Evolutionary conservation across 2,797 vertebrate species (phyloP), one percentile per base, ranked within the genome.

Genomic region (Scarus forsteni): DNA sequence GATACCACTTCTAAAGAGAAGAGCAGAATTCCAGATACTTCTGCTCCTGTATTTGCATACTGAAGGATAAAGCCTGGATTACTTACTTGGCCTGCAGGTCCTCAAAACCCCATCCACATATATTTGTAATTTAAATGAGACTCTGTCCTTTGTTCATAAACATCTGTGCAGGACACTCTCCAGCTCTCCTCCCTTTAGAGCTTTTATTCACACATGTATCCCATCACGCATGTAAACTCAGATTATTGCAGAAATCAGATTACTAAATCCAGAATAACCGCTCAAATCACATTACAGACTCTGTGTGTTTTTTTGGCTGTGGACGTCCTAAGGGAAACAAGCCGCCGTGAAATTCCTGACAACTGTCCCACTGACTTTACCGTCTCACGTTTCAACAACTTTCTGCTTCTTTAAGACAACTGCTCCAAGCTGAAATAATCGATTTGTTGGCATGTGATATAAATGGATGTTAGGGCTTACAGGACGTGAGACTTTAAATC

Each of bases 61-160:
- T 65, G 77, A 68, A 79, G 64, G 50, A 46, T 76, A 62, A 72
- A 77, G 55, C 56, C 71, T 68, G 74, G 78, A 83, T 85, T 61
- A 76, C 42, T 48, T 43, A 59, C 35, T 6, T 16, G 40, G 38
- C 75, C 70, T 42, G 58, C 70, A 43, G 54, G 39, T 56, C 58
- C 65, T 60, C 45, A 46, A 75, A 60, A n/a, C 39, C 59, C 43
- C 18, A 16, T 53, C 35, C 69, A 72, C 40, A 40, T 51, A 11
- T 46, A 64, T 60, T 70, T 80, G 60, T 60, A 44, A 71, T 74
- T 81, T 48, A 67, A 72, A 75, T 78, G 19, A 13, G 8, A 72
- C 43, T 51, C 1, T 50, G 54, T 48, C 35, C 27, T 56, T 52
- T 50, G 60, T 70, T 51, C 14, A 3, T 38, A 18, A 62, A 36